Conservation (phyloP, 2,113 vertebrate species). For the Eupsittula cactorum region DNA sequence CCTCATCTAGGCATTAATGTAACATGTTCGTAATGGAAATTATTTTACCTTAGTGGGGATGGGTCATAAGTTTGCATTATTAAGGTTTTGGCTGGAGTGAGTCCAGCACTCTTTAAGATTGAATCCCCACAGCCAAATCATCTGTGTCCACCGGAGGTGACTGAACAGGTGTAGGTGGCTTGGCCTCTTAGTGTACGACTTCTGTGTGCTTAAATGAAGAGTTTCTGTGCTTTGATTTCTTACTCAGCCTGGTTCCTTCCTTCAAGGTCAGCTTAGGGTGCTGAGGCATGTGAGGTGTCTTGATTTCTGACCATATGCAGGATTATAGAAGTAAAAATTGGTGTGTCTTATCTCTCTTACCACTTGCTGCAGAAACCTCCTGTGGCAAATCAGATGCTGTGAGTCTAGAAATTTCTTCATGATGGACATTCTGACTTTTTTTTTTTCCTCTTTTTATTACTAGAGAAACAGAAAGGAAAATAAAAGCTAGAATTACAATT, state of each 20-base stretch:
- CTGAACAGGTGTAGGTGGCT: not conserved
- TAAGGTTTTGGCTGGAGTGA: not conserved
- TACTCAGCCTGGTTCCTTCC: not conserved
- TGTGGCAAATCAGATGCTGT: not conserved
- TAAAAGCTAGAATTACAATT: conserved; percentile 16
- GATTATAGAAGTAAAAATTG: not conserved
- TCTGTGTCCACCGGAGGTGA: not conserved
- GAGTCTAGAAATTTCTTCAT: not conserved
- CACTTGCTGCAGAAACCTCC: not conserved
- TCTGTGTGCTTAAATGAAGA: not conserved
- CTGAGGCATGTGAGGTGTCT: not conserved
- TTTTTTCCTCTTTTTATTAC: not conserved
- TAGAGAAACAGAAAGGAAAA: not conserved
- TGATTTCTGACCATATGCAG: not conserved
- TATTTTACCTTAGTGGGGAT: not conserved
- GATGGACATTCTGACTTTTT: not conserved
- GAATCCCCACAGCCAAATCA: not conserved
- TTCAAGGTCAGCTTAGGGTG: not conserved
- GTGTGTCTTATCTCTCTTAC: not conserved
- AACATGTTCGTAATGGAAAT: not conserved
- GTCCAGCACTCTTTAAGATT: not conserved
- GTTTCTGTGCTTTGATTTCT: not conserved
- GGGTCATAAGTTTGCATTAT: not conserved
- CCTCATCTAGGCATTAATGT: not conserved
- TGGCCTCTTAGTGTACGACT: not conserved